Evolutionary conservation across 2,113 vertebrate species (phyloP).

Genomic region (Accipiter cooperii): DNA sequence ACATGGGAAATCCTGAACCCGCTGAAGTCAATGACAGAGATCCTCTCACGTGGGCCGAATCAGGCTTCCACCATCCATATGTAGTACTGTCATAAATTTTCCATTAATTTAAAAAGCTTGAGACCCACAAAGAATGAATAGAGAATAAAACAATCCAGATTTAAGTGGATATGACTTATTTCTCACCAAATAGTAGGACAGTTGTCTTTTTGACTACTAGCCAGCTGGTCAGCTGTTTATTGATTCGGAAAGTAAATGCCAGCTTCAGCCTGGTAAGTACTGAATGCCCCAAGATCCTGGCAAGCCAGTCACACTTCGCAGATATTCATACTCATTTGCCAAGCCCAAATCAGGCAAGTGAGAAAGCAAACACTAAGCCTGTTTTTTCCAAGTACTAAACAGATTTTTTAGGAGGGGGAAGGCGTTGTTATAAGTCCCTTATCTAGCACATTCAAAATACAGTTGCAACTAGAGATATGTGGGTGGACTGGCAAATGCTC

Average conservation of each 20-base stretch:
- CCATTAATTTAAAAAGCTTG: not conserved
- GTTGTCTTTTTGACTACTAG: not conserved
- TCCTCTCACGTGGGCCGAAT: not conserved
- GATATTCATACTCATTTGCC: not conserved
- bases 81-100: not conserved
- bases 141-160: not conserved
- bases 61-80: not conserved
- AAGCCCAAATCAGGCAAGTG: not conserved
- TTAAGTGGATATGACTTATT: not conserved
- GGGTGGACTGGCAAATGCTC: not conserved
- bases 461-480: not conserved
- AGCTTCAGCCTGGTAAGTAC: not conserved
- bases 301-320: not conserved
- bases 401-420: not conserved
- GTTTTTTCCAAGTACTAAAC: not conserved
- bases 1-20: not conserved
- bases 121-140: not conserved
- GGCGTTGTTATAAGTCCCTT: not conserved
- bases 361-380: not conserved
- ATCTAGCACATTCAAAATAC: slow-evolving; percentile 3
- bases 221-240: not conserved
- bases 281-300: not conserved
- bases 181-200: not conserved
- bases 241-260: not conserved
- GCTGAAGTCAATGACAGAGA: not conserved